phyloP scores from a whole-genome alignment of 2,888 invertebrate genomes.

The Lithophane leautieri region DNA sequence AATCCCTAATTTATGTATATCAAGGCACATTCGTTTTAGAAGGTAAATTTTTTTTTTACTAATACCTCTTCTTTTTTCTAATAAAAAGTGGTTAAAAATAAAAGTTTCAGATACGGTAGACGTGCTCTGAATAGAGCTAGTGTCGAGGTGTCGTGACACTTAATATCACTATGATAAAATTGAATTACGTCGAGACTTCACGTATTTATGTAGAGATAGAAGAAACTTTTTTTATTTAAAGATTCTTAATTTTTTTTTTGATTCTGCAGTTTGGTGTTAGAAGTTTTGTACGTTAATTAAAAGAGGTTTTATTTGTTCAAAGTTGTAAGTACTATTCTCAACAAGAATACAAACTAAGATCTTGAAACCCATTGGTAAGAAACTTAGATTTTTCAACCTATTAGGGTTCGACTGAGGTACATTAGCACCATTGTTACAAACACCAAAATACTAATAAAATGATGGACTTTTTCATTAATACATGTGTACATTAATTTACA shows the following conservation, averaged over 20 bases:
- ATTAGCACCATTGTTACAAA: too few species aligned
- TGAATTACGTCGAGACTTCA: slow-evolving; percentile 75
- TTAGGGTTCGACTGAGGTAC: too few species aligned
- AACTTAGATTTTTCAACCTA: too few species aligned
- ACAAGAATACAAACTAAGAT: background rate
- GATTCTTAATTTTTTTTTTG: background rate
- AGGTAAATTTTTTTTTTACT: background rate
- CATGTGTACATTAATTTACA: too few species aligned
- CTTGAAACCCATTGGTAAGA: background rate
- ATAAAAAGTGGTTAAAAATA: slow-evolving; percentile 60
- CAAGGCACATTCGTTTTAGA: slow-evolving; percentile 21
- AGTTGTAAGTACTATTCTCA: too few species aligned
- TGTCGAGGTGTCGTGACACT: slow-evolving; percentile 77
- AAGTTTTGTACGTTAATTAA: background rate
- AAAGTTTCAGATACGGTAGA: slow-evolving; percentile 68
- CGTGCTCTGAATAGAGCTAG: slow-evolving; percentile 73
- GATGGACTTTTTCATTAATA: too few species aligned
- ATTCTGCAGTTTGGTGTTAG: slow-evolving; percentile 21
- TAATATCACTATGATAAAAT: slow-evolving; percentile 84
- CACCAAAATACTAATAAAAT: too few species aligned
- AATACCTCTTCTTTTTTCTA: slow-evolving; percentile 23
- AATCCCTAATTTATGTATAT: slow-evolving; percentile 35
- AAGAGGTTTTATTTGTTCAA: background rate
- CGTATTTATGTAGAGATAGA: slow-evolving; percentile 62
- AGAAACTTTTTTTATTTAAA: background rate